phyloP scores from a whole-genome alignment of 2,113 vertebrate species.

The Vimba vimba region DNA sequence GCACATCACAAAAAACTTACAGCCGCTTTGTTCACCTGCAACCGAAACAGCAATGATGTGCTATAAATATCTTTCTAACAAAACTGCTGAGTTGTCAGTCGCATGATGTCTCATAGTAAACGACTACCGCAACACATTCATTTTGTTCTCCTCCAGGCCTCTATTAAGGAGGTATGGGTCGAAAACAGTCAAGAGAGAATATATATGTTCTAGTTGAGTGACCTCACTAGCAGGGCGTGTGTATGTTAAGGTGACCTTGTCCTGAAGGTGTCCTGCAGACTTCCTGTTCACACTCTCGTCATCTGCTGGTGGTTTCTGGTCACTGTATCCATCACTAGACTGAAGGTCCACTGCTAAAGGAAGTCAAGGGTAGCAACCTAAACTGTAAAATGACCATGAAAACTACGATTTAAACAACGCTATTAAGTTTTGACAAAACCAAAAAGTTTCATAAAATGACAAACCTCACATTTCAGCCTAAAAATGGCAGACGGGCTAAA shows the following conservation, averaged over 20 bases:
- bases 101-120: background rate
- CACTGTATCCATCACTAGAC: background rate
- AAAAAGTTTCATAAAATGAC: background rate
- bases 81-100: background rate
- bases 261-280: background rate
- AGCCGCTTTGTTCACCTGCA: background rate
- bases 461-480: background rate
- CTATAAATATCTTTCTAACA: conserved; percentile 11
- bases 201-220: conserved; percentile 38
- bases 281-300: background rate
- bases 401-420: background rate
- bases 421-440: background rate
- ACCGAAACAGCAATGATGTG: background rate
- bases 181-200: conserved; percentile 6
- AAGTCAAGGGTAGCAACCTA: background rate
- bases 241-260: conserved; percentile 32
- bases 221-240: conserved; percentile 30
- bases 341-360: background rate
- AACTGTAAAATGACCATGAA: background rate
- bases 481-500: too few relatives aligned
- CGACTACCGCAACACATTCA: background rate
- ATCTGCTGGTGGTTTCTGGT: conserved; percentile 17
- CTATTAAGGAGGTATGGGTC: background rate
- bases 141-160: background rate
- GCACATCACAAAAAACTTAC: background rate